A percentile compares a stretch with the other conserved stretches of the same genome.
Evolutionary conservation across 2,113 vertebrate species (phyloP).

Genomic region (Indri indri): DNA sequence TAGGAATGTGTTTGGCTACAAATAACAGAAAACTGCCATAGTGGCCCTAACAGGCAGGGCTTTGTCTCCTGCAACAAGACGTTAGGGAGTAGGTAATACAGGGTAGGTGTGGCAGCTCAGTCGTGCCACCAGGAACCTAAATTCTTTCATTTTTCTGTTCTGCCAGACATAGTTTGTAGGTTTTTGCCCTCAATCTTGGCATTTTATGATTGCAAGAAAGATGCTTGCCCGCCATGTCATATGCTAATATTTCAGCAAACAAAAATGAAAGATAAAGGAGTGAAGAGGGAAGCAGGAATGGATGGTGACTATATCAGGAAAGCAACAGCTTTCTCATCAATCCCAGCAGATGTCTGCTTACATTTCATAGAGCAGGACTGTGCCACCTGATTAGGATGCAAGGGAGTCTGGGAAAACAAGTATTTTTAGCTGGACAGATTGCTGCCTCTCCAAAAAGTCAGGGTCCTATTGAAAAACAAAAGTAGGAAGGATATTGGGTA

Average conservation of each 20-base stretch:
- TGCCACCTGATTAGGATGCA: slow-evolving; percentile 60
- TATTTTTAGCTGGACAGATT: slow-evolving; percentile 66
- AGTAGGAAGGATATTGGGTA: slow-evolving; percentile 23
- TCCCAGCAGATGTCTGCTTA: slow-evolving; percentile 51
- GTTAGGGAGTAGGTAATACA: neutral
- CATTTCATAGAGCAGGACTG: slow-evolving; percentile 52
- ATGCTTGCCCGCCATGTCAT: slow-evolving; percentile 32
- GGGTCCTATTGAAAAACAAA: slow-evolving; percentile 42
- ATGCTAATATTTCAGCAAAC: slow-evolving; percentile 47
- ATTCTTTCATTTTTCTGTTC: slow-evolving; percentile 19
- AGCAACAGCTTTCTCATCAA: slow-evolving; percentile 50
- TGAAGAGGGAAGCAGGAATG: slow-evolving; percentile 1
- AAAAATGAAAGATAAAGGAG: slow-evolving; percentile 48
- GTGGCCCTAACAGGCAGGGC: too few relatives aligned
- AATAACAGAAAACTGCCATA: neutral
- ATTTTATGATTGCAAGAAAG: slow-evolving; percentile 45
- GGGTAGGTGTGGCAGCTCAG: neutral
- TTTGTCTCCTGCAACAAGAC: neutral
- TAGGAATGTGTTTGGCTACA: neutral
- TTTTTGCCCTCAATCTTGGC: slow-evolving; percentile 44
- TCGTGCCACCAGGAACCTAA: neutral
- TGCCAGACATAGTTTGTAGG: slow-evolving; percentile 11
- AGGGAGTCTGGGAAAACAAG: slow-evolving; percentile 58
- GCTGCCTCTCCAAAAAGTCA: slow-evolving; percentile 46
- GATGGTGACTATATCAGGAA: slow-evolving; percentile 43